Percentiles rank a stretch among this genome's conserved stretches.
These are phyloP conservation scores for Pollenia labialis DNA, from an alignment of 2,888 invertebrate species.

Conservation along the genomic window DNA sequence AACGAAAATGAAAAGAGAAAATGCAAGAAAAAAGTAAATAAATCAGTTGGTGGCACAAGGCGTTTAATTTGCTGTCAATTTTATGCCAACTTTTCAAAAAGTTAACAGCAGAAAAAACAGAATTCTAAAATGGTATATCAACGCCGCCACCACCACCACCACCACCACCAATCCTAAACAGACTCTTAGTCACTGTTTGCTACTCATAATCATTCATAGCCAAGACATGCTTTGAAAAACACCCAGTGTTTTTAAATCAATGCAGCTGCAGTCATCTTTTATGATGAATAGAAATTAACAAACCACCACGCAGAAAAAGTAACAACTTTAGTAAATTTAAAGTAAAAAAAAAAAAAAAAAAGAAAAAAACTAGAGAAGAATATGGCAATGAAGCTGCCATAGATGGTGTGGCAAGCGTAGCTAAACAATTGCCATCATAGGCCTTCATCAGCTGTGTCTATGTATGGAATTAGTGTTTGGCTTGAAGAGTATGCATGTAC, in stretches of 20 bases:
- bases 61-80: constrained; percentile 64
- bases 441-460: constrained; percentile 52
- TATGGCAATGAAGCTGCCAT: constrained; percentile 65
- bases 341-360: background rate
- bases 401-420: constrained; percentile 66
- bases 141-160: constrained; percentile 7
- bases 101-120: background rate
- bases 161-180: constrained; percentile 22
- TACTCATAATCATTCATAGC: constrained; percentile 2
- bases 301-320: constrained; percentile 55
- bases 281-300: constrained; percentile 60
- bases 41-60: constrained; percentile 53
- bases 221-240: constrained; percentile 44
- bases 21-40: constrained; percentile 40
- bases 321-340: constrained; percentile 20
- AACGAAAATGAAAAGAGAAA: background rate
- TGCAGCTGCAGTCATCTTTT: constrained; percentile 64
- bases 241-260: constrained; percentile 61
- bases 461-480: constrained; percentile 13
- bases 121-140: constrained; percentile 53
- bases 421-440: constrained; percentile 64
- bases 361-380: constrained; percentile 1
- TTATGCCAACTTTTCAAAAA: constrained; percentile 32
- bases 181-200: constrained; percentile 40
- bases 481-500: background rate